A percentile compares a stretch with the other conserved stretches of the same genome.
These are phyloP conservation scores for Platycheirus albimanus DNA, from an alignment of 2,888 invertebrate genomes.

Conservation along the genomic window DNA sequence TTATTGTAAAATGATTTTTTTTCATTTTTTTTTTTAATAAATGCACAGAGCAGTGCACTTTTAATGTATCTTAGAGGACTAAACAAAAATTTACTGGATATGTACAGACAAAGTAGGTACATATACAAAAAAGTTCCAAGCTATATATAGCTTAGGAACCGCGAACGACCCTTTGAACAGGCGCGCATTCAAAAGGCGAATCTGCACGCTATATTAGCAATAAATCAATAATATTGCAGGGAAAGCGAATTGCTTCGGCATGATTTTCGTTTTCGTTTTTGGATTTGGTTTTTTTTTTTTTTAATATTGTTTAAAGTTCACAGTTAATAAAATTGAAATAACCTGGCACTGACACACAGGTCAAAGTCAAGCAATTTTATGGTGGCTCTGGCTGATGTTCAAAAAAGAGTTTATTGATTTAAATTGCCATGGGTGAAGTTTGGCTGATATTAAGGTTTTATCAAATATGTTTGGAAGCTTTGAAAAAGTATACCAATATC, in stretches of 20 bases:
- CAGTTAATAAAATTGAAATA: constrained; percentile 59
- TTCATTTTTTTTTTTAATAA: constrained; percentile 65
- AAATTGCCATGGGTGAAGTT: too few relatives aligned
- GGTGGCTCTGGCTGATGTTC: too few relatives aligned
- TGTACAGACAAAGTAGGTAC: background rate
- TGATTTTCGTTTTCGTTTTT: constrained; percentile 35
- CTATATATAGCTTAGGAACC: background rate
- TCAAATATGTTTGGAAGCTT: too few relatives aligned
- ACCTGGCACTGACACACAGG: too few relatives aligned
- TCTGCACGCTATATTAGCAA: constrained; percentile 63
- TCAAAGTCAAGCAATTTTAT: too few relatives aligned
- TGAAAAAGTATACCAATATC: too few relatives aligned
- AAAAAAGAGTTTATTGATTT: too few relatives aligned
- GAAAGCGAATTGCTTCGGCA: constrained; percentile 58
- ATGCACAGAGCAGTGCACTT: constrained; percentile 43
- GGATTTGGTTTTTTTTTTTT: background rate
- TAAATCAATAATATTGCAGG: constrained; percentile 63
- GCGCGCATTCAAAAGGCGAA: constrained; percentile 45
- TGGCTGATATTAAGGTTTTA: too few relatives aligned
- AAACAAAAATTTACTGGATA: background rate
- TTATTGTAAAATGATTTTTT: constrained; percentile 63
- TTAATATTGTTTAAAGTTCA: constrained; percentile 60
- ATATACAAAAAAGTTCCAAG: background rate
- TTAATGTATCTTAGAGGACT: constrained; percentile 16
- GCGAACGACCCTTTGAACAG: constrained; percentile 50